These are phyloP conservation scores for Ochotona princeps DNA, from an alignment of 2,113 vertebrate genomes.

Conservation along the genomic window DNA sequence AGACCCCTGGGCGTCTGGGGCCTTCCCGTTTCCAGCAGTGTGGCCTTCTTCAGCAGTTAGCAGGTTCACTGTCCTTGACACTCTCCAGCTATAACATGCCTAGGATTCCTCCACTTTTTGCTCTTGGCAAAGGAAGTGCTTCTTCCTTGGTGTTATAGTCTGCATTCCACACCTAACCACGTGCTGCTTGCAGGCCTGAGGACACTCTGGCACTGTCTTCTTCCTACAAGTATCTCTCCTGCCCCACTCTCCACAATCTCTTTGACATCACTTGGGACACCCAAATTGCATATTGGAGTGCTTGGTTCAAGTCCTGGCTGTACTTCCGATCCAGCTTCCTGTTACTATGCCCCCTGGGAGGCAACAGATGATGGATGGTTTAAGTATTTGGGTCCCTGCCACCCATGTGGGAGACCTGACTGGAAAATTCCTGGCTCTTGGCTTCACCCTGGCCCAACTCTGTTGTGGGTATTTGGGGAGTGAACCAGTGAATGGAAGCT, in stretches of 20 bases:
- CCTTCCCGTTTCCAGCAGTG: neutral
- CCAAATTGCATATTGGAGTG: neutral
- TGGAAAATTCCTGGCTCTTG: too few relatives aligned
- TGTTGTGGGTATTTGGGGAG: too few relatives aligned
- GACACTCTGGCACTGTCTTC: neutral
- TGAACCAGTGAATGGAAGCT: too few relatives aligned
- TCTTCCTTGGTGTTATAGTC: neutral
- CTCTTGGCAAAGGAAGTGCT: neutral
- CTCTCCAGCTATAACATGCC: neutral
- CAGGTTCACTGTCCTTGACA: neutral
- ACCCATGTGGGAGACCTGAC: too few relatives aligned
- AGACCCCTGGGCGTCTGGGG: neutral
- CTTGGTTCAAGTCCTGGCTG: too few relatives aligned
- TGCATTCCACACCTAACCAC: neutral
- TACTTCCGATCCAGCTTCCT: too few relatives aligned
- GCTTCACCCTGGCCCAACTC: too few relatives aligned
- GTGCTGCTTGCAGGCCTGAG: neutral
- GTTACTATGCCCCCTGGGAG: too few relatives aligned
- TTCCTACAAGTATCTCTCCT: neutral
- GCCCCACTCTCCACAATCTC: neutral
- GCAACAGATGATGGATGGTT: too few relatives aligned
- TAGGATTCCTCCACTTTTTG: neutral
- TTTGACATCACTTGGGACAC: neutral
- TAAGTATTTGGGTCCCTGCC: too few relatives aligned
- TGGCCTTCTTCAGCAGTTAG: neutral